Base-by-base conservation (phyloP, 2,113 vertebrate genomes). In the Lichenostomus cassidix region DNA sequence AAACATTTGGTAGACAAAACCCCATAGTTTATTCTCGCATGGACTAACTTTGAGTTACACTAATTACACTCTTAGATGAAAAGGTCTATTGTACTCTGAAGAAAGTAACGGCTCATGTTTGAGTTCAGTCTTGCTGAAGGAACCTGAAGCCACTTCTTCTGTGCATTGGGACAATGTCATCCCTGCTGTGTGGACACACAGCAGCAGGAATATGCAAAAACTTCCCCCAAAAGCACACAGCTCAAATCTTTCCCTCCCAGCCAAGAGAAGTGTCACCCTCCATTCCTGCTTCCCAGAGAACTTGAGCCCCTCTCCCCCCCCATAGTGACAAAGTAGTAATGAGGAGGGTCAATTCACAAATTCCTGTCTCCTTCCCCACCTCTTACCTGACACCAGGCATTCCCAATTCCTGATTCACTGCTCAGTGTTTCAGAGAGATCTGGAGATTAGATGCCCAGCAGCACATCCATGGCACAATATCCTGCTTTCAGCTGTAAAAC, bases 301-400 rank as follows among this genome's bases (percentile, higher is more conserved):
- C 0, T 0, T 0, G 0, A 7, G 13, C 29, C 49, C 29, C 25
- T 27, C 21, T 52, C 15, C 42, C 41, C 41, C n/a, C 10, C 33
- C 6, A 2, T 12, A 10, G 0, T 3, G 59, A 50, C 39, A 12
- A 23, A 50, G 37, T 2, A 5, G 1, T 16, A 67, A 41, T 16
- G 15, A 77, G 50, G 33, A 70, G 5, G 74, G 22, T 10, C 15
- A 27, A 8, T 5, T 42, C 67, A 17, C 25, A 23, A 28, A 23
- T 3, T 63, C 27, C 42, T 17, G 1, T 49, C 41, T 77, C 60
- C 63, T 41, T 25, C 4, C 27, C 25, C 14, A 12, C 5, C 16
- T 50, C 4, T 1, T 5, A 17, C 17, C 62, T 5, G 27, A n/a
- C 4, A 12, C 59, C 58, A 83, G 41, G 12, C 33, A 15, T 25